Percentiles rank a stretch among this genome's conserved stretches.
phyloP scores from a whole-genome alignment of 2,888 invertebrate genomes.

The Copidosoma aretas region DNA sequence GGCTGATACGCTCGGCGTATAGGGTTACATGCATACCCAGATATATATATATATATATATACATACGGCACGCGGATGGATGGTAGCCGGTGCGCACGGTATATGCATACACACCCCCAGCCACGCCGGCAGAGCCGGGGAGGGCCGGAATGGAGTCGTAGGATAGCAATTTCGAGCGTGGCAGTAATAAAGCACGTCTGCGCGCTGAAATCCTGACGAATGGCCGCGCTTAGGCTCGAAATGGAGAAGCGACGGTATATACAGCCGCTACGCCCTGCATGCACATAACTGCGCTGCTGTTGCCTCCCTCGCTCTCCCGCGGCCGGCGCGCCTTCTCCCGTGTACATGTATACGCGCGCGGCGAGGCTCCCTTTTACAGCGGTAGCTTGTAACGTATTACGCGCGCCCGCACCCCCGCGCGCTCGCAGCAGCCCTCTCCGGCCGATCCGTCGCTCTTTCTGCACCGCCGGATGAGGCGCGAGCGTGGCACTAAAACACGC shows the following conservation, averaged over 20 bases:
- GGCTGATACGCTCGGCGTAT: background rate
- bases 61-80: too few species aligned
- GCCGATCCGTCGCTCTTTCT: slow-evolving; percentile 6
- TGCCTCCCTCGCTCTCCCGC: background rate
- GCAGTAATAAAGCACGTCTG: slow-evolving; percentile 63
- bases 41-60: too few species aligned
- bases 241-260: slow-evolving; percentile 62
- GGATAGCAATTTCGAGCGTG: slow-evolving; percentile 63
- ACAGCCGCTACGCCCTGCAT: slow-evolving; percentile 37
- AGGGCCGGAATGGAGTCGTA: slow-evolving; percentile 59
- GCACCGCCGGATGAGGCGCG: background rate
- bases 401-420: slow-evolving; percentile 1
- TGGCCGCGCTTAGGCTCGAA: slow-evolving; percentile 63
- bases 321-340: slow-evolving; percentile 13
- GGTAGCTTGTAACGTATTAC: slow-evolving; percentile 1
- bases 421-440: background rate
- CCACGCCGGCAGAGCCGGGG: background rate
- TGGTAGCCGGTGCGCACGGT: too few species aligned
- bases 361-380: slow-evolving; percentile 29
- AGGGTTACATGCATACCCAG: background rate
- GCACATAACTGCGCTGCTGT: too few species aligned
- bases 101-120: background rate
- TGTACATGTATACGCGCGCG: background rate
- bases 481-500: background rate
- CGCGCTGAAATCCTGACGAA: slow-evolving; percentile 63